A percentile compares a stretch with the other conserved stretches of the same genome.
These are phyloP conservation scores for Drosophila ogumai DNA, from an alignment of 1,140 invertebrate genomes.

Conservation along the genomic window DNA sequence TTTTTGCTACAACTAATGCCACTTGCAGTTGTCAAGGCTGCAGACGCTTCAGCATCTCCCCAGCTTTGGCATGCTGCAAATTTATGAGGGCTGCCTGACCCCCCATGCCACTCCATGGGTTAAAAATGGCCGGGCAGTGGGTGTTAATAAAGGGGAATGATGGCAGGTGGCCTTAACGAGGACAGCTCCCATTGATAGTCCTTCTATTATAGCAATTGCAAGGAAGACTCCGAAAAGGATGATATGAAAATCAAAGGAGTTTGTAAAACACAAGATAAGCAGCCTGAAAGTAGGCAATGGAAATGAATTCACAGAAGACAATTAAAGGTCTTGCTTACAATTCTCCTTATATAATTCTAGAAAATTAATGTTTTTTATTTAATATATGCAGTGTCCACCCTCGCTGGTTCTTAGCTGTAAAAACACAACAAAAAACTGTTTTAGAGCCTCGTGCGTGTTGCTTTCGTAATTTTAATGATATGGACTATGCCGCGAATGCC, in stretches of 20 bases:
- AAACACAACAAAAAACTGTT: not conserved
- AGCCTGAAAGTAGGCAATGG: not conserved
- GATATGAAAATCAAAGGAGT: not conserved
- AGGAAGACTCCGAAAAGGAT: too few species aligned
- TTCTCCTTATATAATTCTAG: not conserved
- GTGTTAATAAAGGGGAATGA: conserved; percentile 1
- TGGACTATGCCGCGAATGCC: conserved; percentile 70
- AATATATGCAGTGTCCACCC: not conserved
- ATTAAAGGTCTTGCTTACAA: not conserved
- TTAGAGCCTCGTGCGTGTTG: conserved; percentile 30
- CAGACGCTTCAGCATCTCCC: conserved; percentile 43
- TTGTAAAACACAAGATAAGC: not conserved
- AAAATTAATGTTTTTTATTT: not conserved
- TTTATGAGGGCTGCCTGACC: conserved; percentile 44
- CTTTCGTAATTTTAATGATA: conserved; percentile 76
- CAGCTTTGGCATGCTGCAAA: conserved; percentile 26
- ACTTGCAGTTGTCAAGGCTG: conserved; percentile 81
- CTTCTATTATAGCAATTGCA: conserved; percentile 34
- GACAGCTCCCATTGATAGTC: conserved; percentile 37
- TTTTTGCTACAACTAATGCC: conserved; percentile 72
- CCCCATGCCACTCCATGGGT: not conserved
- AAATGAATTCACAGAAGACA: too few species aligned
- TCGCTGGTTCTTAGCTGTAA: not conserved
- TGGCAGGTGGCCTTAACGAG: not conserved
- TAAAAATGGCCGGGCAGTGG: conserved; percentile 1